Conservation (phyloP, 2,113 vertebrate species). For the Promerops cafer region DNA sequence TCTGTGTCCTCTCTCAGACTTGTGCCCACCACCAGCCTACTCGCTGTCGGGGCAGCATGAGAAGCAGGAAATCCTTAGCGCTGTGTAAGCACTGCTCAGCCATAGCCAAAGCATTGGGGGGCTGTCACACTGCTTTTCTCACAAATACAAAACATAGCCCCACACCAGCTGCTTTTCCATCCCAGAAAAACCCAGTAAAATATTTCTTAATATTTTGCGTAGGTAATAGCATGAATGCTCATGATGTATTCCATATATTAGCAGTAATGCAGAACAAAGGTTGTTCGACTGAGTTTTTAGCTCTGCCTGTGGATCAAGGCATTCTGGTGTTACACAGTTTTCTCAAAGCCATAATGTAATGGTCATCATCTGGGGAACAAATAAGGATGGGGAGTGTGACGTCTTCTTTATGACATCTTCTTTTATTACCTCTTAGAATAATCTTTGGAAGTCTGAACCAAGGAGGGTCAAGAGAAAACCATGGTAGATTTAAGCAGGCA, state of each 20-base stretch:
- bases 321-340: background rate
- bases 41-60: accelerated
- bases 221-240: background rate
- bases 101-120: accelerated
- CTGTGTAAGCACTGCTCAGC: background rate
- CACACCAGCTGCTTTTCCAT: background rate
- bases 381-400: background rate
- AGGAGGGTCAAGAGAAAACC: background rate
- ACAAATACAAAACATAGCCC: background rate
- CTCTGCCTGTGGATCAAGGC: background rate
- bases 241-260: background rate
- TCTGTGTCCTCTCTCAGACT: background rate
- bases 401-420: background rate
- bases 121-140: background rate
- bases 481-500: background rate
- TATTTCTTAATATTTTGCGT: background rate
- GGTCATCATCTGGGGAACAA: background rate
- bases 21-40: background rate
- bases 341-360: background rate
- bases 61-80: background rate
- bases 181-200: background rate
- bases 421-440: background rate
- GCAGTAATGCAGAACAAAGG: background rate
- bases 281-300: background rate
- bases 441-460: background rate